phyloP scores from a whole-genome alignment of 2,888 invertebrate genomes.

The Aproaerema taeniolella region DNA sequence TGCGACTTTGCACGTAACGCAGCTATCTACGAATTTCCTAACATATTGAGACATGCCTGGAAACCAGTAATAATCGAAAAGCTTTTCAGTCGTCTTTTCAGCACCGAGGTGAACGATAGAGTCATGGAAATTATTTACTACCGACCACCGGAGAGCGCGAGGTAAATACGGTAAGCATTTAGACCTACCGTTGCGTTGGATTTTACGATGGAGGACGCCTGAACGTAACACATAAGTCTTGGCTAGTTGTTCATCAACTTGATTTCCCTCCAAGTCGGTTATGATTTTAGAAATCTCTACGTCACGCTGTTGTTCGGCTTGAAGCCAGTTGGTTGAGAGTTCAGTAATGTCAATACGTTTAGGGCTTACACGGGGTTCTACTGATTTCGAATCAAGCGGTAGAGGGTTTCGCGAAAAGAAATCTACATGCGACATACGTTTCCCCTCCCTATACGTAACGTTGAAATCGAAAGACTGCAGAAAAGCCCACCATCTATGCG shows the following conservation, averaged over 20 bases:
- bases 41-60: background rate
- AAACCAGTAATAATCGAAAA: background rate
- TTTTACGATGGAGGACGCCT: background rate
- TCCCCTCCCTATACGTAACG: background rate
- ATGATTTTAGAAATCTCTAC: background rate
- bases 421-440: background rate
- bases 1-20: too few relatives aligned
- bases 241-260: background rate
- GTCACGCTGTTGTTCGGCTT: too few relatives aligned
- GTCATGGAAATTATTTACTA: background rate
- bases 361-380: too few relatives aligned
- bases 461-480: constrained; percentile 20
- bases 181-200: background rate
- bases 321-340: too few relatives aligned
- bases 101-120: background rate
- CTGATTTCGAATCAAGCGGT: too few relatives aligned
- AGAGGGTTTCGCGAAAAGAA: background rate
- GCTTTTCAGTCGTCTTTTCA: background rate
- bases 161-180: background rate
- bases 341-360: too few relatives aligned
- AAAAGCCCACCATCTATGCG: constrained; percentile 25
- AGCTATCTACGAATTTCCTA: background rate
- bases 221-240: background rate
- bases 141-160: background rate
- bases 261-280: background rate